A percentile compares a stretch with the other conserved stretches of the same genome.
phyloP scores from a whole-genome alignment of 1,140 invertebrate genomes.

The Oryctes rhinoceros region DNA sequence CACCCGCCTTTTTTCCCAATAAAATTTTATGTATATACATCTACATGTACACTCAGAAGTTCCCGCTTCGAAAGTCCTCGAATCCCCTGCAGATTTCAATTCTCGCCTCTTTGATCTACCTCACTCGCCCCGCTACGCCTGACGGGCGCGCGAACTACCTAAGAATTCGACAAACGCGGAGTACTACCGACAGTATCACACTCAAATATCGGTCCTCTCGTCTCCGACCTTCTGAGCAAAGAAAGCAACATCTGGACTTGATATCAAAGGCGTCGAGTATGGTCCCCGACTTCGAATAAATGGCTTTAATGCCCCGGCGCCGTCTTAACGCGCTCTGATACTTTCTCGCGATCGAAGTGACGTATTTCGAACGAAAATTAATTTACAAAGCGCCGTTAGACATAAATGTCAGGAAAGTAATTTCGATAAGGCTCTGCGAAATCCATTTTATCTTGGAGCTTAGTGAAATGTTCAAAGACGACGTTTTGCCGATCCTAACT shows the following conservation, averaged over 20 bases:
- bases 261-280: constrained; percentile 50
- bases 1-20: neutral
- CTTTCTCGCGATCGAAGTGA: constrained; percentile 31
- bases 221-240: constrained; percentile 33
- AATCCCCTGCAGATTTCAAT: constrained; percentile 56
- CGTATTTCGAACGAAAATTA: constrained; percentile 41
- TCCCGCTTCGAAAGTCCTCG: constrained; percentile 51
- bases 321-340: constrained; percentile 36
- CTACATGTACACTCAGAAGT: constrained; percentile 44
- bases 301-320: constrained; percentile 43
- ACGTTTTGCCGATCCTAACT: neutral
- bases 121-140: neutral
- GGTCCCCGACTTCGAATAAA: constrained; percentile 50
- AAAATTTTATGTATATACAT: neutral
- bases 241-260: constrained; percentile 53
- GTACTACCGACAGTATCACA: constrained; percentile 47
- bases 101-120: constrained; percentile 48
- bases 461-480: neutral
- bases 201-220: constrained; percentile 47
- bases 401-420: constrained; percentile 39
- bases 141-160: neutral
- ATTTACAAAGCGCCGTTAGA: constrained; percentile 41
- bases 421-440: constrained; percentile 23
- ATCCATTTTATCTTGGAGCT: neutral
- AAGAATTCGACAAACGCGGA: constrained; percentile 42